Percentiles rank a stretch among this genome's conserved stretches.
phyloP scores from a whole-genome alignment of 1,140 invertebrate species.

The Drosophila varians region DNA sequence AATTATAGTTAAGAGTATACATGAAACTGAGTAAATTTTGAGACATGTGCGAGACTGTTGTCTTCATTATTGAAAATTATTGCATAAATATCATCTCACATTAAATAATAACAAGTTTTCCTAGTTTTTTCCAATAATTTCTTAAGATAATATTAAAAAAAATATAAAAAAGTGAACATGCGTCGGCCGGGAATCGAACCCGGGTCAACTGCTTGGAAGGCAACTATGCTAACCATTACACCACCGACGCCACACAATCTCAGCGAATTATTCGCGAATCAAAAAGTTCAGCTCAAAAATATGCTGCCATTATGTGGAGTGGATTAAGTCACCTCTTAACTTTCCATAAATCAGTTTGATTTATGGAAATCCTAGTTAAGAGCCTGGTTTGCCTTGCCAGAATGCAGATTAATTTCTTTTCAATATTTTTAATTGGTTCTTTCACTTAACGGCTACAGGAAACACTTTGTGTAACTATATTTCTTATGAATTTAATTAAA shows the following conservation, averaged over 20 bases:
- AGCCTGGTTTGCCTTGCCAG: slow-evolving; percentile 26
- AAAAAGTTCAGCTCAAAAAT: background rate
- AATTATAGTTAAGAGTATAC: slow-evolving; percentile 12
- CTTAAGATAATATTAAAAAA: too few species aligned
- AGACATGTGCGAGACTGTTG: background rate
- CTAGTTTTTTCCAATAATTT: too few species aligned
- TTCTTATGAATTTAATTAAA: slow-evolving; percentile 55
- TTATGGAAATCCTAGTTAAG: slow-evolving; percentile 34
- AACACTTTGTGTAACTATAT: slow-evolving; percentile 48
- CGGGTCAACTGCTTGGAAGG: slow-evolving; percentile 97
- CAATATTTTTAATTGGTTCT: slow-evolving; percentile 41
- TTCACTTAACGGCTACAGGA: slow-evolving; percentile 52
- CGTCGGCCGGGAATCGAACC: slow-evolving; percentile 92
- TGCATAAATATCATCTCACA: too few species aligned
- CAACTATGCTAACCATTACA: slow-evolving; percentile 91
- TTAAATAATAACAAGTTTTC: too few species aligned
- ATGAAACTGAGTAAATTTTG: too few species aligned
- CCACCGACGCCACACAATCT: slow-evolving; percentile 85
- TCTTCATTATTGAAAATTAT: too few species aligned
- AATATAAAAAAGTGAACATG: background rate
- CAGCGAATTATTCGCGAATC: background rate
- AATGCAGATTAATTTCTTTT: slow-evolving; percentile 31
- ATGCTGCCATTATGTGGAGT: background rate
- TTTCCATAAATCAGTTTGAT: slow-evolving; percentile 1
- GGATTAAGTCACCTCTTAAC: background rate